These are phyloP conservation scores for Microcebus griseorufus DNA, from an alignment of 2,113 vertebrate species.

Conservation along the genomic window DNA sequence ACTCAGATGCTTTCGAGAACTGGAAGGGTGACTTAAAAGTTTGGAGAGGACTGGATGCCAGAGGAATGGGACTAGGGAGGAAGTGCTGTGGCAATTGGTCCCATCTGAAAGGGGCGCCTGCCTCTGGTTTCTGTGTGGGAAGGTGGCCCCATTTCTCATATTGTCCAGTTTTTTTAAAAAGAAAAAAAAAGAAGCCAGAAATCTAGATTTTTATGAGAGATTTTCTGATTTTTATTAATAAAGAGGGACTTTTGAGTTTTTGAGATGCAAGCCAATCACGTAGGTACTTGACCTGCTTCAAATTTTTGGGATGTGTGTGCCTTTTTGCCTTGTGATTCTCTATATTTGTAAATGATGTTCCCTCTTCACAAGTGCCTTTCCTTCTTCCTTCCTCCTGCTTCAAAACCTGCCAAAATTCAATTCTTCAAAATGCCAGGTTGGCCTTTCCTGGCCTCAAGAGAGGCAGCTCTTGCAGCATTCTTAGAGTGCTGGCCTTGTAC, in stretches of 20 bases:
- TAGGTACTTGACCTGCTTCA: not conserved
- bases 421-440: not conserved
- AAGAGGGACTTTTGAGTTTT: constrained; percentile 1
- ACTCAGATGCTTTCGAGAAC: not conserved
- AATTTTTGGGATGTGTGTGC: not conserved
- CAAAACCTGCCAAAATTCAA: not conserved
- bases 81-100: not conserved
- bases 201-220: not conserved
- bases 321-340: not conserved
- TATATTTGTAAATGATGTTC: not conserved
- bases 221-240: not conserved
- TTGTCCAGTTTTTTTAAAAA: not conserved
- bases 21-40: not conserved
- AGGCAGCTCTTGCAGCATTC: too few species aligned
- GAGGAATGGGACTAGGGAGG: not conserved
- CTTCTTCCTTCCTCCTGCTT: not conserved
- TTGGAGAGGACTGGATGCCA: not conserved
- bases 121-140: not conserved
- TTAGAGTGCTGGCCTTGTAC: not conserved
- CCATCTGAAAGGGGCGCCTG: not conserved
- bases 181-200: not conserved
- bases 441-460: not conserved
- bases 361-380: not conserved
- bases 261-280: not conserved
- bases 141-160: not conserved